Conservation (phyloP, 1,140 invertebrate species). For the Lordiphosa stackelbergi region DNA sequence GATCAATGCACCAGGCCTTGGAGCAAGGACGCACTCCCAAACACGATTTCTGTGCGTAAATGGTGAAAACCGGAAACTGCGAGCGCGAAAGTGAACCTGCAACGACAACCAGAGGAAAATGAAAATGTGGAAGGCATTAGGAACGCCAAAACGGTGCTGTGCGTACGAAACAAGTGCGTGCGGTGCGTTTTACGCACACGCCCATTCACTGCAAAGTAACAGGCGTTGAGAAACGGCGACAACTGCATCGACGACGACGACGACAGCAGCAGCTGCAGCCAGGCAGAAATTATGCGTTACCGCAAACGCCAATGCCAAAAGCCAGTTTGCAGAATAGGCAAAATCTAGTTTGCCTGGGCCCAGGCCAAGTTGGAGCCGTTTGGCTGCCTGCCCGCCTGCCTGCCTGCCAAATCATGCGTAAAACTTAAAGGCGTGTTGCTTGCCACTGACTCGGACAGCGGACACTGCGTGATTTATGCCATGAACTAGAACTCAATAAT, state of each 20-base stretch:
- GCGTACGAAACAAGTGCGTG: conserved; percentile 41
- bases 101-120: conserved; percentile 53
- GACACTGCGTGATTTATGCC: conserved; percentile 65
- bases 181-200: conserved; percentile 70
- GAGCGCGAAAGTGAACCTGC: conserved; percentile 92
- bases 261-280: conserved; percentile 16
- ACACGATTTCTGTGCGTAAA: conserved; percentile 96
- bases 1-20: conserved; percentile 94
- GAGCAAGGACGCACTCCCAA: conserved; percentile 91
- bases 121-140: conserved; percentile 18
- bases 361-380: conserved; percentile 37
- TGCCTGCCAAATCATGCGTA: conserved; percentile 65
- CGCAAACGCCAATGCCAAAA: conserved; percentile 61
- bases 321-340: conserved; percentile 71
- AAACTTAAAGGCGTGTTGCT: conserved; percentile 62
- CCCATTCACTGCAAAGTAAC: conserved; percentile 75
- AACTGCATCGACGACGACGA: conserved; percentile 45
- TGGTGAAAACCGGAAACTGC: conserved; percentile 96
- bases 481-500: conserved; percentile 73
- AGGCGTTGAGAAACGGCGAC: conserved; percentile 72
- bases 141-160: conserved; percentile 45
- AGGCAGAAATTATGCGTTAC: conserved; percentile 69
- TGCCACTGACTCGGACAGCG: conserved; percentile 22
- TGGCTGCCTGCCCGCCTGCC: conserved; percentile 19
- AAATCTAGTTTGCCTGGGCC: conserved; percentile 67